A percentile compares a stretch with the other conserved stretches of the same genome.
Conservation (phyloP, 2,888 invertebrate genomes). For the Operophtera brumata region DNA sequence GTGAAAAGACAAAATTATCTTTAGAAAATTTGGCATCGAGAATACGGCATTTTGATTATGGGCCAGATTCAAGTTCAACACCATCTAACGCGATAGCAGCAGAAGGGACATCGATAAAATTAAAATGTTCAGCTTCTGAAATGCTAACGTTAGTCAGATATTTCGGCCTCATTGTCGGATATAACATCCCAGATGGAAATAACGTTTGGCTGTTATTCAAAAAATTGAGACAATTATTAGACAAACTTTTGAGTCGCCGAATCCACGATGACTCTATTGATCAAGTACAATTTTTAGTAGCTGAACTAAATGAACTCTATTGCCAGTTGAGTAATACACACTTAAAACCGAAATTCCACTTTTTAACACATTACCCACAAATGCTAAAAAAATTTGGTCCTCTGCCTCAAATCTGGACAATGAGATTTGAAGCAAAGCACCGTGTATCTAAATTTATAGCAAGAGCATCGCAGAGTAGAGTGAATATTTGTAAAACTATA, state of each 20-base stretch:
- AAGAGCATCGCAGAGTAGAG: conserved; percentile 10
- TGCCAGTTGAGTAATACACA: conserved; percentile 1
- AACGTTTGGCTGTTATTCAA: conserved; percentile 22
- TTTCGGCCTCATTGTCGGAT: conserved; percentile 27
- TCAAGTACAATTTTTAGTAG: conserved; percentile 15
- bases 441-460: conserved; percentile 22
- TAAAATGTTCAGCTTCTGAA: conserved; percentile 18
- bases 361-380: conserved; percentile 22
- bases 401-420: conserved; percentile 23
- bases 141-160: conserved; percentile 24
- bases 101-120: neutral
- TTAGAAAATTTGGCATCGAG: neutral
- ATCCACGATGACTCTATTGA: conserved; percentile 12
- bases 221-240: conserved; percentile 1
- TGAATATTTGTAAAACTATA: conserved; percentile 22
- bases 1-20: neutral
- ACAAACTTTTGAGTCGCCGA: neutral
- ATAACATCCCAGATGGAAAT: conserved; percentile 21
- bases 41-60: conserved; percentile 12
- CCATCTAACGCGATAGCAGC: neutral
- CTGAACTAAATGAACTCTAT: conserved; percentile 24
- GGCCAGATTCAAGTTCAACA: conserved; percentile 7
- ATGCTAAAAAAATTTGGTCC: conserved; percentile 27
- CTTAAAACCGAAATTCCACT: conserved; percentile 17
- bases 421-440: conserved; percentile 30